These are phyloP conservation scores for Oplegnathus fasciatus DNA, from an alignment of 2,113 vertebrate species.

Conservation along the genomic window DNA sequence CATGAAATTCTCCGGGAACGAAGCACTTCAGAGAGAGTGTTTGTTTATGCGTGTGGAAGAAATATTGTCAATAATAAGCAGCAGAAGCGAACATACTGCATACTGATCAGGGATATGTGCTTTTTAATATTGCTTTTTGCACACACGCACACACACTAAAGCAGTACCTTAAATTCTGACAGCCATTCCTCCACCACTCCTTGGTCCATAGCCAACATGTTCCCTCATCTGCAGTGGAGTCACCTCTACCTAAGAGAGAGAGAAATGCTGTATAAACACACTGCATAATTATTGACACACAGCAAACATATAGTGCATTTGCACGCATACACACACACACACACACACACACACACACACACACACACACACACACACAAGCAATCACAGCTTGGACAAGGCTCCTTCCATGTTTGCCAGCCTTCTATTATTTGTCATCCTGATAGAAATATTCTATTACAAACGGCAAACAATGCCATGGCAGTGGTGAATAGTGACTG, in stretches of 20 bases:
- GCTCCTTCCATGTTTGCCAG: conserved; percentile 1
- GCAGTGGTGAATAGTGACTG: conserved; percentile 9
- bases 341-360: too few relatives aligned
- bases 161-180: conserved; percentile 96
- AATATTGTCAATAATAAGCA: conserved; percentile 35
- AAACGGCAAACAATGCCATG: conserved; percentile 25
- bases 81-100: conserved; percentile 14
- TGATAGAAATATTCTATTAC: conserved; percentile 15
- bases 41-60: conserved; percentile 37
- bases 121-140: background rate
- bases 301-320: background rate
- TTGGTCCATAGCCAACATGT: conserved; percentile 97
- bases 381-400: conserved; percentile 23
- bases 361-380: too few relatives aligned
- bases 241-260: conserved; percentile 76
- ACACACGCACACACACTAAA: background rate
- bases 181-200: conserved; percentile 98
- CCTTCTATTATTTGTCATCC: background rate
- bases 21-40: conserved; percentile 49
- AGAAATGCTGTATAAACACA: background rate
- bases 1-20: background rate
- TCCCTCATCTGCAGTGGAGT: conserved; percentile 89
- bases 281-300: conserved; percentile 15
- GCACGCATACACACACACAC: background rate
- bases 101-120: conserved; percentile 3